Evolutionary conservation across 2,888 invertebrate genomes (phyloP), one percentile per base, ranked within the genome.

Genomic region (Eumacrocentrus americanus): DNA sequence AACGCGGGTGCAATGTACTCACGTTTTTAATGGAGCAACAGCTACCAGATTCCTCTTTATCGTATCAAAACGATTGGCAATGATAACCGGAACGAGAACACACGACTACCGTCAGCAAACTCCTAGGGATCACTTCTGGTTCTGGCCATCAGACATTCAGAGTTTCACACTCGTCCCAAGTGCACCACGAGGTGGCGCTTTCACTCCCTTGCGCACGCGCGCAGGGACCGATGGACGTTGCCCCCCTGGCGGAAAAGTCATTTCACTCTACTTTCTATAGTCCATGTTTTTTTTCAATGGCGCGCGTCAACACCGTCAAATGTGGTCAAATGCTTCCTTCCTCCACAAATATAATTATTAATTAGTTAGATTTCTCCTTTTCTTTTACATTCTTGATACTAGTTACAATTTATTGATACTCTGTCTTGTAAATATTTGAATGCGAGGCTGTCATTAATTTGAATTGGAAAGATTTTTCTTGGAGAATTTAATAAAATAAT

Each of bases 161-260:
- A n/a, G n/a, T n/a, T n/a, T n/a, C n/a, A n/a, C n/a, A n/a, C n/a
- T n/a, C 63, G 35, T 56, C 12, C 3, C 46, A 47, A 44, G 9
- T 34, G 18, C 12, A 60, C 69, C 75, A 63, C 71, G 65, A 74
- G 75, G 72, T 72, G 75, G 75, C 75, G 74, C 70, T 64, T 63
- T 58, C 58, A 55, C 54, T 54, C 58, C 46, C 25, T 58, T 18
- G 58, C 72, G 73, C 74, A 70, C 70, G 74, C 72, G 73, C 70
- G 37, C 20, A 20, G 16, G 1, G 14, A 20, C 11, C n/a, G n/a
- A n/a, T n/a, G n/a, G 23, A 22, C 12, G 9, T 37, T 34, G n/a
- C 35, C 9, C 34, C 4, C 29, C 7, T 34, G 18, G 11, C 11
- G 12, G 35, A 11, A 20, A 34, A 20, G 18, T 14, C 18, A 12